Conservation (phyloP, 2,888 invertebrate genomes). For the Sepiola atlantica region DNA sequence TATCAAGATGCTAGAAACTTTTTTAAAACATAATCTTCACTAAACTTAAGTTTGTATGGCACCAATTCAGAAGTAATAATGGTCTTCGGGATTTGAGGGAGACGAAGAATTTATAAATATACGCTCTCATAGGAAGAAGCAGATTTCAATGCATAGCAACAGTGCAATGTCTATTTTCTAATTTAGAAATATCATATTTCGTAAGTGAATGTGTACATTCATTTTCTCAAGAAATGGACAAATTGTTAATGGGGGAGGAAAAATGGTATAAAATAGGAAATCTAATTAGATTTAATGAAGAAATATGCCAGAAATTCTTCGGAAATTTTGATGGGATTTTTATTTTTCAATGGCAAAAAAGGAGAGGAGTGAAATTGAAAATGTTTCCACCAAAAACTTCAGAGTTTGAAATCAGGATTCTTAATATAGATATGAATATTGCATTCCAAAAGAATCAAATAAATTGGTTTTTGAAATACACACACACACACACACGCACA, state of each 20-base stretch:
- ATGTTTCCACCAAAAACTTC: background rate
- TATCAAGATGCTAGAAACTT: too few relatives aligned
- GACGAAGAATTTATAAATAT: too few relatives aligned
- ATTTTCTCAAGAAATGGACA: background rate
- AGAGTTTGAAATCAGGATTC: background rate
- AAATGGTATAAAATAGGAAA: background rate
- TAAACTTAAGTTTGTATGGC: too few relatives aligned
- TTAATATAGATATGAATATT: background rate
- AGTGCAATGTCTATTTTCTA: background rate
- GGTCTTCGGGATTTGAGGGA: too few relatives aligned
- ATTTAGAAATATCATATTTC: background rate
- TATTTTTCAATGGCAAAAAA: background rate
- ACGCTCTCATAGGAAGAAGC: too few relatives aligned
- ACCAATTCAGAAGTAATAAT: too few relatives aligned
- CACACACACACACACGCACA: too few relatives aligned
- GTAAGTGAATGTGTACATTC: background rate
- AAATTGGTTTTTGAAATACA: background rate
- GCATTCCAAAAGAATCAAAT: background rate
- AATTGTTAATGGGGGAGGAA: background rate
- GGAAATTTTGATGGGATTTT: background rate
- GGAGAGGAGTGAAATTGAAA: background rate
- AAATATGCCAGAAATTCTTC: background rate
- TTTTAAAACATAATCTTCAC: too few relatives aligned
- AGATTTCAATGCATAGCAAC: background rate
- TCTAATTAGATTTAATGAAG: conserved; percentile 2